phyloP scores from a whole-genome alignment of 2,797 vertebrate species.

The Sebastes minor region DNA sequence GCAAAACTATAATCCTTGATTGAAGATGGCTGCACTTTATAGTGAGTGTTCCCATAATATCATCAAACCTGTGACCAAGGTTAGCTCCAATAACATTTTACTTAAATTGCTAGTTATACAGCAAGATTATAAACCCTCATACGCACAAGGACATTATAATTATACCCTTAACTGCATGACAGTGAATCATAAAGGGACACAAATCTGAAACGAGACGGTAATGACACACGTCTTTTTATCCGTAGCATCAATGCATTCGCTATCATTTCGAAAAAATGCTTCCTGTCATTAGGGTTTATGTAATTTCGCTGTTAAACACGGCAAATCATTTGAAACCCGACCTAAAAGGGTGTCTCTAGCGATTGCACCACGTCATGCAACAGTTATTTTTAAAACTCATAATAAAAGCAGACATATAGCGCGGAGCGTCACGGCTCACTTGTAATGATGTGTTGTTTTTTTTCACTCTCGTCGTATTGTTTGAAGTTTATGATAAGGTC shows the following conservation, averaged over 20 bases:
- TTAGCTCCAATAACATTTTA: conserved; percentile 36
- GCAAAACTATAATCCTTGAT: conserved; percentile 48
- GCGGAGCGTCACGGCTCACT: background rate
- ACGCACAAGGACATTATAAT: conserved; percentile 11
- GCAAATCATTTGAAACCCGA: conserved; percentile 1
- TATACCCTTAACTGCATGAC: background rate
- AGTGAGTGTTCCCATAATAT: conserved; percentile 13
- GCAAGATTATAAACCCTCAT: conserved; percentile 12
- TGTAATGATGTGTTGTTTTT: background rate
- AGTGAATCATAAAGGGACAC: conserved; percentile 21
- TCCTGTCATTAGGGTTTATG: background rate
- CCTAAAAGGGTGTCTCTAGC: background rate
- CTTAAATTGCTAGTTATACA: conserved; percentile 15
- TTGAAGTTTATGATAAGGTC: conserved; percentile 37
- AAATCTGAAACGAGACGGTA: conserved; percentile 8
- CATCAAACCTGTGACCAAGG: conserved; percentile 37
- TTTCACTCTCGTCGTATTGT: background rate
- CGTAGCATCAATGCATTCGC: background rate
- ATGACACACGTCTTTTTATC: conserved; percentile 12
- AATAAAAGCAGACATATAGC: background rate
- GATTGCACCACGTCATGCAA: background rate
- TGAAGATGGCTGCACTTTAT: conserved; percentile 34
- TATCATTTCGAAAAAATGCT: background rate
- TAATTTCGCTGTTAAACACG: background rate
- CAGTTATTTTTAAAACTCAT: background rate